Conservation (phyloP, 92 coral and sea anemone species). For the Hydrozoanthus gracilis region DNA sequence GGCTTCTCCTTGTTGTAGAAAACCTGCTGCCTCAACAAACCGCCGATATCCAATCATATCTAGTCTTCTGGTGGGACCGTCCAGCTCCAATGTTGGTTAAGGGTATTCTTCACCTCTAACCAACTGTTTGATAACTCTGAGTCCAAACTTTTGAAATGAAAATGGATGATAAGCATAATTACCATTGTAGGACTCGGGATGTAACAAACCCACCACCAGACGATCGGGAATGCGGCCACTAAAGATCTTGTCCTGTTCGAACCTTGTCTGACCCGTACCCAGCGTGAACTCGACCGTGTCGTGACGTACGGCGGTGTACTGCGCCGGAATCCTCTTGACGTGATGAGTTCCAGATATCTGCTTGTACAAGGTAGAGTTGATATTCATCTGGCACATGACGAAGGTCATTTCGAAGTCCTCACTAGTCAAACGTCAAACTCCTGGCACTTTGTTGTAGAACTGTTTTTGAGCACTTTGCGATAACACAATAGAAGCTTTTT, state of each 20-base stretch:
- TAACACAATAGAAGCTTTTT: constrained; percentile 6
- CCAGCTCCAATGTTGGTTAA: constrained; percentile 18
- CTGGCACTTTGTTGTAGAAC: not conserved
- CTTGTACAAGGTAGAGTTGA: not conserved
- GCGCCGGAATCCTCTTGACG: not conserved
- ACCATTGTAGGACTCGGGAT: constrained; percentile 20
- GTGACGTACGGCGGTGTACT: not conserved
- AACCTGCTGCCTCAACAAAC: constrained; percentile 19
- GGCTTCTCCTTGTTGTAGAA: not conserved
- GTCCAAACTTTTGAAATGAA: not conserved
- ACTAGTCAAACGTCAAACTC: not conserved
- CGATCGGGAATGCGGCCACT: constrained; percentile 1
- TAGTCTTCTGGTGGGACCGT: not conserved
- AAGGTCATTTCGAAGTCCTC: constrained; percentile 4
- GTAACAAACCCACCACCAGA: constrained; percentile 9
- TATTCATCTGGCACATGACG: not conserved
- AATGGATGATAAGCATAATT: not conserved
- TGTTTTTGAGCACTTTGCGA: constrained; percentile 3
- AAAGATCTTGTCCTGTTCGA: constrained; percentile 10
- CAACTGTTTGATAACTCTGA: not conserved
- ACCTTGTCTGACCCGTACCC: constrained; percentile 1
- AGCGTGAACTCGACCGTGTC: constrained; percentile 7
- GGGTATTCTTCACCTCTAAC: constrained; percentile 41
- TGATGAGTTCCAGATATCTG: not conserved
- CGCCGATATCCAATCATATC: constrained; percentile 30